Conservation (phyloP, 2,797 vertebrate species). For the Threskiornis aethiopicus region DNA sequence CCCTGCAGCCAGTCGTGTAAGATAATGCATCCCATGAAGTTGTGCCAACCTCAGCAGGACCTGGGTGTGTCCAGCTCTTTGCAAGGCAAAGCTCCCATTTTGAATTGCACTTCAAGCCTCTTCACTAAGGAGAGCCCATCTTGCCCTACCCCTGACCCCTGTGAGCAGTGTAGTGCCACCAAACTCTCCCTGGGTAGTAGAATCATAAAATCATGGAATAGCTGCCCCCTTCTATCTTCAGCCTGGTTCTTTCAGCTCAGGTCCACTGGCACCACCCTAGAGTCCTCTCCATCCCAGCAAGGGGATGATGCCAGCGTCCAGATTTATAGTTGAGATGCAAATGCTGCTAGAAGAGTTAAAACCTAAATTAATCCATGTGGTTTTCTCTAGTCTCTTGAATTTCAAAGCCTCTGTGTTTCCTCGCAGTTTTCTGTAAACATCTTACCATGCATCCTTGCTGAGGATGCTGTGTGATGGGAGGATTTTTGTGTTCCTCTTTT, state of each 20-base stretch:
- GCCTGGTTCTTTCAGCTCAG: not conserved
- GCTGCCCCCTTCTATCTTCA: not conserved
- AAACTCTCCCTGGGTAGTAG: not conserved
- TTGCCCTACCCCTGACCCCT: not conserved
- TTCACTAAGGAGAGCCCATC: not conserved
- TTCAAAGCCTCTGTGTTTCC: not conserved
- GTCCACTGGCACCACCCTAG: not conserved
- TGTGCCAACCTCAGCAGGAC: not conserved
- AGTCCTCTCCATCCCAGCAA: not conserved
- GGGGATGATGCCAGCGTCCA: not conserved
- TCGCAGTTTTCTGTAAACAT: not conserved
- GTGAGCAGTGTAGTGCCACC: not conserved
- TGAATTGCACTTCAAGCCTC: not conserved
- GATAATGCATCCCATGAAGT: not conserved
- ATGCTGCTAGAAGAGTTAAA: not conserved
- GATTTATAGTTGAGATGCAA: not conserved
- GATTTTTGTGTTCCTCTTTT: not conserved
- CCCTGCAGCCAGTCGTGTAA: not conserved
- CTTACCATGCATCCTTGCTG: not conserved
- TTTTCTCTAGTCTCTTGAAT: not conserved
- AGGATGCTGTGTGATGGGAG: not conserved
- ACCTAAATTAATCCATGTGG: not conserved
- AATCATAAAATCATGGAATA: not conserved
- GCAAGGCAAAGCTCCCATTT: not conserved
- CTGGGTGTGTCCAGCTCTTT: not conserved